phyloP scores from a whole-genome alignment of 2,888 invertebrate species.

The Euphydryas editha region DNA sequence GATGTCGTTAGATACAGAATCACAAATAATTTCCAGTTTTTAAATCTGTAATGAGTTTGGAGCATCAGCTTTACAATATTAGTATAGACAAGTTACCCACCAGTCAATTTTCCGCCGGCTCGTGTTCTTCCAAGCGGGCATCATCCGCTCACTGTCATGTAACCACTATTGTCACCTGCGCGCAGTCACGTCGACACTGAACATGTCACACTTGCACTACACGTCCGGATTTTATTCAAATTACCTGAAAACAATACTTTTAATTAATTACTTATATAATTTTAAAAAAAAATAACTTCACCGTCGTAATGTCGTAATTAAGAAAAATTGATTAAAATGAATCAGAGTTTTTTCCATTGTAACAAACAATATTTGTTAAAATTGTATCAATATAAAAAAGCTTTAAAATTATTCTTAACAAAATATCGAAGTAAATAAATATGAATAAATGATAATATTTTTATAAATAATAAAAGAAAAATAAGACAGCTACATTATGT shows the following conservation, averaged over 20 bases:
- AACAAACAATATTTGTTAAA: too few species aligned
- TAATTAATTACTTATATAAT: neutral
- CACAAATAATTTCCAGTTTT: neutral
- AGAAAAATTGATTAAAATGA: too few species aligned
- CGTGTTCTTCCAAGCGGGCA: conserved; percentile 68
- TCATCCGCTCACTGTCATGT: conserved; percentile 65
- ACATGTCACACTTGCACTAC: conserved; percentile 64
- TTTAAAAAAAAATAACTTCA: neutral
- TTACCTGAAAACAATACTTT: conserved; percentile 32
- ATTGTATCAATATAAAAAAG: too few species aligned
- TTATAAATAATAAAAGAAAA: neutral
- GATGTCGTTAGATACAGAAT: too few species aligned
- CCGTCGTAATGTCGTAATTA: too few species aligned
- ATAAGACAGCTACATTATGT: conserved; percentile 13
- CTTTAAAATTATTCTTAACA: neutral
- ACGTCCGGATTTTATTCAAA: conserved; percentile 35
- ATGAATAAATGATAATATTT: neutral
- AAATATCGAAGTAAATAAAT: neutral
- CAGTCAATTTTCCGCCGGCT: conserved; percentile 77
- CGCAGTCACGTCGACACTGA: conserved; percentile 56
- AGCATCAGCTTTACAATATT: neutral
- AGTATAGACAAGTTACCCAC: conserved; percentile 54
- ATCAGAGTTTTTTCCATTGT: too few species aligned
- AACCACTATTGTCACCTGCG: conserved; percentile 73
- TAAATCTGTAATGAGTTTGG: neutral